These are phyloP conservation scores for Lithophane socia DNA, from an alignment of 2,888 invertebrate species.

Conservation along the genomic window DNA sequence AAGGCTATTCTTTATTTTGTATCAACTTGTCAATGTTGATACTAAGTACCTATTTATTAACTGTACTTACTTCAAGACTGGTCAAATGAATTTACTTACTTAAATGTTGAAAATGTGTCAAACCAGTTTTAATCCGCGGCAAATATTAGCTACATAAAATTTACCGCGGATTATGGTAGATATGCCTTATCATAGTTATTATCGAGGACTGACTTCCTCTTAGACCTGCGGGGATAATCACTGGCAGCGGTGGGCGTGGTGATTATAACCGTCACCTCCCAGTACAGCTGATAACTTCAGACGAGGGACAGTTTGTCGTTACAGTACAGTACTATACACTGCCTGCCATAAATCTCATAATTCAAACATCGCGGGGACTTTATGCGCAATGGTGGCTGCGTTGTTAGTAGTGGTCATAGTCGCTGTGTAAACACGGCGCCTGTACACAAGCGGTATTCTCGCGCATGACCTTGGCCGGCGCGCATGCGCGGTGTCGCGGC, in stretches of 20 bases:
- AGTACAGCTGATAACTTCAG: slow-evolving; percentile 58
- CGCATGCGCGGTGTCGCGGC: slow-evolving; percentile 80
- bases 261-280: slow-evolving; percentile 54
- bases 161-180: background rate
- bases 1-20: slow-evolving; percentile 3
- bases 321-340: slow-evolving; percentile 49
- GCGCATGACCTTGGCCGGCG: slow-evolving; percentile 83
- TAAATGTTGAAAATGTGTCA: slow-evolving; percentile 1
- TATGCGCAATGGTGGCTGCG: slow-evolving; percentile 65
- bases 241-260: slow-evolving; percentile 54
- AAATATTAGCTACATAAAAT: background rate
- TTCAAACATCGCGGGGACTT: slow-evolving; percentile 57
- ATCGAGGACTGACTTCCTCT: slow-evolving; percentile 38
- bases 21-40: background rate
- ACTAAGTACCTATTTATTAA: background rate
- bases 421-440: slow-evolving; percentile 68
- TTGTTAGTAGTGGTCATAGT: slow-evolving; percentile 61
- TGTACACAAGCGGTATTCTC: slow-evolving; percentile 72
- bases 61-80: background rate
- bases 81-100: background rate
- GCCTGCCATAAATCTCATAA: slow-evolving; percentile 53
- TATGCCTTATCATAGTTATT: slow-evolving; percentile 38
- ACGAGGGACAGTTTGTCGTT: slow-evolving; percentile 26
- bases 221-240: slow-evolving; percentile 41
- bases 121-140: background rate